phyloP scores from a whole-genome alignment of 2,113 vertebrate species.

The Notarius quadriscutis region DNA sequence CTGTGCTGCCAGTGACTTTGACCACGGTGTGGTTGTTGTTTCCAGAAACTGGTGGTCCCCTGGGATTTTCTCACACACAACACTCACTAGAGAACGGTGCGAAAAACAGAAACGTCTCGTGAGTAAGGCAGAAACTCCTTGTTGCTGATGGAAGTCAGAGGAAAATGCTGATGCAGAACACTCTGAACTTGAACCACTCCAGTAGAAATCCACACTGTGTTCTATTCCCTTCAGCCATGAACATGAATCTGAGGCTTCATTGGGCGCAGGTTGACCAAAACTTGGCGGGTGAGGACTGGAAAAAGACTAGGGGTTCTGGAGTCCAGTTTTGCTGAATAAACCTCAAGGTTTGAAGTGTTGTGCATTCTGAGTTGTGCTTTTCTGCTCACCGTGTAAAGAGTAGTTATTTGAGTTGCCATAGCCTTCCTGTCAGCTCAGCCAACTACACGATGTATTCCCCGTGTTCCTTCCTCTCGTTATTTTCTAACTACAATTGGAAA shows the following conservation, averaged over 20 bases:
- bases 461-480: not conserved
- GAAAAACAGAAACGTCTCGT: not conserved
- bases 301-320: not conserved
- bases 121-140: not conserved
- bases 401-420: not conserved
- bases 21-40: not conserved
- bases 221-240: not conserved
- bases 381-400: not conserved
- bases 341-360: not conserved
- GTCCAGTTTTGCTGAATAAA: not conserved
- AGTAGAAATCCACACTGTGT: not conserved
- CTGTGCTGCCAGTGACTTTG: not conserved
- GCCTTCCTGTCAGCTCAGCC: not conserved
- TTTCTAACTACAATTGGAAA: constrained; percentile 37
- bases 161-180: not conserved
- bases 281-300: not conserved
- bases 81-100: not conserved
- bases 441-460: not conserved
- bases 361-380: not conserved
- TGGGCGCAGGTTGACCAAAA: not conserved
- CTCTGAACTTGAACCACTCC: not conserved
- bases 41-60: not conserved
- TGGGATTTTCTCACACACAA: not conserved
- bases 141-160: not conserved
- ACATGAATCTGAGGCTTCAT: not conserved